Evolutionary conservation across 2,113 vertebrate species (phyloP).

Genomic region (Etheostoma spectabile): DNA sequence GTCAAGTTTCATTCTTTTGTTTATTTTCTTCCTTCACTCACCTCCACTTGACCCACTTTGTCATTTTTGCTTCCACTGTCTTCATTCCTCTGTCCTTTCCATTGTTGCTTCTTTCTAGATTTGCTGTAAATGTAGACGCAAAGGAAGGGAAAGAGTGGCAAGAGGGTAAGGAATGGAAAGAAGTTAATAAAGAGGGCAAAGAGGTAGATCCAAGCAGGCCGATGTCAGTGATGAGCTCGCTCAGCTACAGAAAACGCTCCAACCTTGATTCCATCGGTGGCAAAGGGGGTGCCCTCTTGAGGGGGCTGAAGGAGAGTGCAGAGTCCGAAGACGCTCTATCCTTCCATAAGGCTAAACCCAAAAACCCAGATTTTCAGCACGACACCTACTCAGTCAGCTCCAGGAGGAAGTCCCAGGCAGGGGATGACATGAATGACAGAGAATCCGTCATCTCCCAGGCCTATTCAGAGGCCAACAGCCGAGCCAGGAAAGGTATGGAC

Average conservation of each 20-base stretch:
- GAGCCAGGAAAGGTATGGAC: conserved; percentile 85
- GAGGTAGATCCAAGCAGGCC: conserved; percentile 87
- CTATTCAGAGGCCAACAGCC: conserved; percentile 84
- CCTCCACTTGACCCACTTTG: conserved; percentile 34
- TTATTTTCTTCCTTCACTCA: conserved; percentile 22
- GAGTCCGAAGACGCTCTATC: conserved; percentile 84
- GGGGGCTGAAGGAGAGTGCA: conserved; percentile 85
- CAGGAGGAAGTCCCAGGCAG: conserved; percentile 75
- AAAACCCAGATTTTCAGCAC: conserved; percentile 60
- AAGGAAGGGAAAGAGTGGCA: conserved; percentile 83
- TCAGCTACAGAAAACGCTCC: conserved; percentile 93
- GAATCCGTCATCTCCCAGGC: conserved; percentile 86
- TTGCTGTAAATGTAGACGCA: conserved; percentile 75
- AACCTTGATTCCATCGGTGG: conserved; percentile 88
- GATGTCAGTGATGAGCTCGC: conserved; percentile 89
- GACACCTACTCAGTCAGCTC: conserved; percentile 75
- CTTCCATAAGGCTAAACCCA: conserved; percentile 78
- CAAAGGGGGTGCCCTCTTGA: conserved; percentile 88
- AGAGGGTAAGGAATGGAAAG: conserved; percentile 84
- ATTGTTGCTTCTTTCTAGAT: conserved; percentile 78
- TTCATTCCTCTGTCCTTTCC: conserved; percentile 46
- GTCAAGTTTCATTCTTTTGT: conserved; percentile 29
- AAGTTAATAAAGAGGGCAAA: conserved; percentile 85
- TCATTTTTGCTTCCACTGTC: conserved; percentile 50
- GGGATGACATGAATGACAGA: conserved; percentile 74